These are phyloP conservation scores for Bemisia tabaci DNA, from an alignment of 1,140 invertebrate species.

Conservation along the genomic window DNA sequence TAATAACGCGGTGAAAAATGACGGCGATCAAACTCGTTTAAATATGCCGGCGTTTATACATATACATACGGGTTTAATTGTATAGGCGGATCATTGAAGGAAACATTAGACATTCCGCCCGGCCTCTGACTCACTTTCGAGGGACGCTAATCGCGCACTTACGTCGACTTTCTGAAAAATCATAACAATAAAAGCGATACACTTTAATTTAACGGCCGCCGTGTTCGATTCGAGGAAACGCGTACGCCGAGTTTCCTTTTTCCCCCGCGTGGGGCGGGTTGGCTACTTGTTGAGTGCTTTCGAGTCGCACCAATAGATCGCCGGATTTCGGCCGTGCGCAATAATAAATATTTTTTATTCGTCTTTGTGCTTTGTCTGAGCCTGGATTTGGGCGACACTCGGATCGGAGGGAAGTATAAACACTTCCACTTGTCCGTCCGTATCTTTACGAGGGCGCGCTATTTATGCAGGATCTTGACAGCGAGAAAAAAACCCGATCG, in stretches of 20 bases:
- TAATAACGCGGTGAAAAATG: neutral
- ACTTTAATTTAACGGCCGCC: neutral
- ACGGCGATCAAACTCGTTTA: neutral
- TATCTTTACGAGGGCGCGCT: neutral
- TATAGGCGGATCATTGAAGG: neutral
- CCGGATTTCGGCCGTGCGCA: too few relatives aligned
- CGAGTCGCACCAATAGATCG: too few relatives aligned
- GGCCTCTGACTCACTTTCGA: neutral
- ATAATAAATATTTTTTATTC: neutral
- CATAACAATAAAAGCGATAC: neutral
- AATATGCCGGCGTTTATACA: too few relatives aligned
- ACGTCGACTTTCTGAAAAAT: neutral
- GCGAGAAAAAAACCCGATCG: too few relatives aligned
- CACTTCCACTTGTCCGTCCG: neutral
- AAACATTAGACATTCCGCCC: neutral
- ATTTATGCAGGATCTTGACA: neutral
- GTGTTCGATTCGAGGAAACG: neutral
- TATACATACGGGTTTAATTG: neutral
- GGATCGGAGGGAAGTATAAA: neutral
- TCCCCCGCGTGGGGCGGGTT: too few relatives aligned
- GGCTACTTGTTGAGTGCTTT: too few relatives aligned
- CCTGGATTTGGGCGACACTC: neutral
- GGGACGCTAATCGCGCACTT: neutral
- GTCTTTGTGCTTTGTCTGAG: neutral
- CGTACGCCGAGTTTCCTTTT: too few relatives aligned